phyloP scores from a whole-genome alignment of 2,888 invertebrate species.

The Plagiodera versicolora region DNA sequence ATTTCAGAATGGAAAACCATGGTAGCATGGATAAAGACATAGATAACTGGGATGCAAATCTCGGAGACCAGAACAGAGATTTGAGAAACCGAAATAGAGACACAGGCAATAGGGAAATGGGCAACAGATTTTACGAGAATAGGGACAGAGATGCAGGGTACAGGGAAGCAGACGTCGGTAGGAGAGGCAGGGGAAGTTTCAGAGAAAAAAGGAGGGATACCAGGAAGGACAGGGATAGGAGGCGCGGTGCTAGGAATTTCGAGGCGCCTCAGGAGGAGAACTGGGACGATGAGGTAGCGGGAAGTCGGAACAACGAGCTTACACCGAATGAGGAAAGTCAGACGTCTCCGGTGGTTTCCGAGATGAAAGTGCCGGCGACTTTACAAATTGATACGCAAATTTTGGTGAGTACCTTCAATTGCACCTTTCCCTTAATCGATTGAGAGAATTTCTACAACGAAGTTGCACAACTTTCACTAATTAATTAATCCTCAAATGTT shows the following conservation, averaged over 20 bases:
- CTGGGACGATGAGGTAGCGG: conserved; percentile 17
- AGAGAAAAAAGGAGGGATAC: conserved; percentile 18
- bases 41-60: conserved; percentile 18
- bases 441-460: no score
- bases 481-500: neutral
- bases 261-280: conserved; percentile 5
- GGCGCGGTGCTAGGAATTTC: conserved; percentile 29
- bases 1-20: conserved; percentile 2
- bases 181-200: conserved; percentile 11
- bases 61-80: neutral
- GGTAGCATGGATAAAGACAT: conserved; percentile 18
- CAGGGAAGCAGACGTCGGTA: conserved; percentile 2
- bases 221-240: conserved; percentile 29
- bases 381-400: conserved; percentile 17
- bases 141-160: conserved; percentile 11
- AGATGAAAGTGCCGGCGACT: conserved; percentile 26
- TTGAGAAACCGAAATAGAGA: neutral
- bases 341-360: conserved; percentile 40
- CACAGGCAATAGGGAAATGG: neutral
- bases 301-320: conserved; percentile 18
- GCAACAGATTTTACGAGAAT: no score
- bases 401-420: conserved; percentile 25
- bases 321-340: conserved; percentile 39
- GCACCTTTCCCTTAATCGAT: no score
- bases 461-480: neutral